These are phyloP conservation scores for Setophaga petechia DNA, from an alignment of 2,113 vertebrate species.

Conservation along the genomic window DNA sequence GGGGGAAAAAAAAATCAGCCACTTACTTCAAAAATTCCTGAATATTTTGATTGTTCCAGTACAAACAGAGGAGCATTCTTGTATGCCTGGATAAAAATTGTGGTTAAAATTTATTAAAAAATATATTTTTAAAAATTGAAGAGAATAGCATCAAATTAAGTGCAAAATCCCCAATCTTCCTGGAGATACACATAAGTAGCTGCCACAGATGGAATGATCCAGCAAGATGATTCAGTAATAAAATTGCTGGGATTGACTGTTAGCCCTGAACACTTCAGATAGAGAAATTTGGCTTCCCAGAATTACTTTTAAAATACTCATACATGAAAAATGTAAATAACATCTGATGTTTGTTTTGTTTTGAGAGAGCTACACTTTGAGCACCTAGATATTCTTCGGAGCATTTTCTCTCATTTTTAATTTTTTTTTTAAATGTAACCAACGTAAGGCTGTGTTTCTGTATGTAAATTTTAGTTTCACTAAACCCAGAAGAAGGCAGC, in stretches of 20 bases:
- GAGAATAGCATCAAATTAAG: not conserved
- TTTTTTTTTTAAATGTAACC: not conserved
- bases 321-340: not conserved
- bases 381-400: not conserved
- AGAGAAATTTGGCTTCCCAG: not conserved
- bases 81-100: not conserved
- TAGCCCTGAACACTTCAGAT: not conserved
- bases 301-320: not conserved
- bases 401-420: not conserved
- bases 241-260: not conserved
- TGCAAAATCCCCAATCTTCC: not conserved
- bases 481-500: not conserved
- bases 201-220: not conserved
- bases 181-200: not conserved
- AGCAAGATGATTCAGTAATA: not conserved
- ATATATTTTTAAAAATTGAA: rapidly evolving
- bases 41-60: not conserved
- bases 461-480: not conserved
- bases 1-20: rapidly evolving
- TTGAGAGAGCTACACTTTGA: not conserved
- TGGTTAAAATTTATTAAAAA: not conserved
- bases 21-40: not conserved
- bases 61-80: not conserved
- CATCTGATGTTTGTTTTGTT: not conserved
- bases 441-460: not conserved